Conservation (phyloP, 2,113 vertebrate species). For the Mormyrus lacerda region DNA sequence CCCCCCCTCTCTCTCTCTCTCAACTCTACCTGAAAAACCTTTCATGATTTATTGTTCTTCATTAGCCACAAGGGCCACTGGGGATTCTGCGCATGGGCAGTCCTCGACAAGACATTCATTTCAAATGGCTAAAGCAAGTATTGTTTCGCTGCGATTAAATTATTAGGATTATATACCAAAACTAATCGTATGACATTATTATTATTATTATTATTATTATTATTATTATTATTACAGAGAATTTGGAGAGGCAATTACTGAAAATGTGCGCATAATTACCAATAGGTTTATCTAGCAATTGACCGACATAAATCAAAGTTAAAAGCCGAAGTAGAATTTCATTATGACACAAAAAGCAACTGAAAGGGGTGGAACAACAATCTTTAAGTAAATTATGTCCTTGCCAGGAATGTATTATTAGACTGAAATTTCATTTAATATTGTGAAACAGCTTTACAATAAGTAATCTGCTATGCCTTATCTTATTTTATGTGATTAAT, state of each 20-base stretch:
- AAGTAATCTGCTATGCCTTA: slow-evolving; percentile 72
- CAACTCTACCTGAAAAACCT: slow-evolving; percentile 60
- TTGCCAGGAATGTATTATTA: slow-evolving; percentile 73
- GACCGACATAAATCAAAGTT: slow-evolving; percentile 79
- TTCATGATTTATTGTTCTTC: slow-evolving; percentile 74
- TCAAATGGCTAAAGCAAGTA: slow-evolving; percentile 47
- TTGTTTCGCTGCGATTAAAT: slow-evolving; percentile 36
- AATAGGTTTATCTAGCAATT: slow-evolving; percentile 63
- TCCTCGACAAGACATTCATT: slow-evolving; percentile 58
- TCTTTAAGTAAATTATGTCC: slow-evolving; percentile 79
- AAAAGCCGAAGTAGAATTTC: slow-evolving; percentile 78
- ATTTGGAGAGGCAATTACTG: not conserved
- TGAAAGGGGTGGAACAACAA: slow-evolving; percentile 72
- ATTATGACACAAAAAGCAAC: slow-evolving; percentile 69
- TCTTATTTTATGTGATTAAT: slow-evolving; percentile 77
- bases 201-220: slow-evolving; percentile 33
- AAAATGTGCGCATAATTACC: slow-evolving; percentile 17
- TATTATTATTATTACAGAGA: not conserved
- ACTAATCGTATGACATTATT: slow-evolving; percentile 11
- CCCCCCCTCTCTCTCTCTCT: slow-evolving; percentile 42
- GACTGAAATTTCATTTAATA: slow-evolving; percentile 84
- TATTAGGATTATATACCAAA: slow-evolving; percentile 9
- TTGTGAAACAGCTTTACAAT: slow-evolving; percentile 72
- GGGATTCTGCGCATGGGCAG: slow-evolving; percentile 67
- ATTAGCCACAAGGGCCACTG: slow-evolving; percentile 62